Percentiles rank a stretch among this genome's conserved stretches.
Evolutionary conservation across 2,797 vertebrate genomes (phyloP).

Genomic region (Florisuga fusca): DNA sequence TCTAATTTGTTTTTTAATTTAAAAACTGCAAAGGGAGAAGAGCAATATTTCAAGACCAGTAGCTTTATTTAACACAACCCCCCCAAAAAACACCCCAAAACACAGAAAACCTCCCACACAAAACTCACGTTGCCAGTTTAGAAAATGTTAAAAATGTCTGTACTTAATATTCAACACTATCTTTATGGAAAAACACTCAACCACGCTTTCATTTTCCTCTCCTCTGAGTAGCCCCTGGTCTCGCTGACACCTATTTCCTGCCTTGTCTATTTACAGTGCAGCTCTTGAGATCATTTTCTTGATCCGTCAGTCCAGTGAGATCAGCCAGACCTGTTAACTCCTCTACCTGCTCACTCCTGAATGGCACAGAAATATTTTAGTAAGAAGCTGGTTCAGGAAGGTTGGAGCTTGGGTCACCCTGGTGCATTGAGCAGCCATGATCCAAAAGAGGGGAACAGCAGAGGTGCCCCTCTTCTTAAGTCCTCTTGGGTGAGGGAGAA

Average conservation of each 20-base stretch:
- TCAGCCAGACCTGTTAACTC: neutral
- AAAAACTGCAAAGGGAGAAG: conserved; percentile 2
- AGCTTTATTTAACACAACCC: neutral
- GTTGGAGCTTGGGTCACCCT: neutral
- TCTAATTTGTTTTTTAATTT: neutral
- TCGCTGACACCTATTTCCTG: conserved; percentile 26
- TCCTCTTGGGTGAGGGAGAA: neutral
- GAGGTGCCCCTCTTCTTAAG: neutral
- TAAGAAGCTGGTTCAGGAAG: neutral
- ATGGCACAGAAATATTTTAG: neutral
- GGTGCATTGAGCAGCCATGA: neutral
- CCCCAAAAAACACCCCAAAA: rapidly evolving
- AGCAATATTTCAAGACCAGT: neutral
- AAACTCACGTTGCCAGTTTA: neutral
- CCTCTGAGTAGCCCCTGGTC: neutral
- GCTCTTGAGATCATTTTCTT: neutral
- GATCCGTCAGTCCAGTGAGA: rapidly evolving
- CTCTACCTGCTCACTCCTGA: rapidly evolving
- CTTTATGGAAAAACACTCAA: neutral
- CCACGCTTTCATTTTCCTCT: neutral
- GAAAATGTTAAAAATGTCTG: neutral
- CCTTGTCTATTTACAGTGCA: neutral
- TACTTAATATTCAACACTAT: neutral
- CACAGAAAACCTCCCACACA: neutral
- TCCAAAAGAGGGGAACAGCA: neutral